Conservation (phyloP, 2,797 vertebrate species). For the Thamnophis elegans region DNA sequence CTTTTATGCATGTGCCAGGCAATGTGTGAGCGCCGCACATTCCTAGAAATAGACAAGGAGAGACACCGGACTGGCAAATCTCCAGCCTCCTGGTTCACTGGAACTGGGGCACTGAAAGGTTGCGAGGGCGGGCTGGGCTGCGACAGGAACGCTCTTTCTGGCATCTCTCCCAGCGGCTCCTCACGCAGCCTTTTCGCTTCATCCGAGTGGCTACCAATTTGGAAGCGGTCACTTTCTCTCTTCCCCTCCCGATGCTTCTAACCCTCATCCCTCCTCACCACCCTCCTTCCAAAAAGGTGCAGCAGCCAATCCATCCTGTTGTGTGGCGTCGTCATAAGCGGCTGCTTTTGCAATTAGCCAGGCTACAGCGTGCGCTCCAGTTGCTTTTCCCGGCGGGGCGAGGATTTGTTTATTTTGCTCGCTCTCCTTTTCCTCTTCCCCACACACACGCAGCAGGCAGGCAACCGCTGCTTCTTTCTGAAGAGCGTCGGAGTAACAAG, state of each 20-base stretch:
- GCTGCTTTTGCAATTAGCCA: not conserved
- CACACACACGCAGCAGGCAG: not conserved
- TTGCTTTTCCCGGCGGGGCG: not conserved
- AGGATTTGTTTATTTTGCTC: not conserved
- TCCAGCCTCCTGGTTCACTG: conserved; percentile 29
- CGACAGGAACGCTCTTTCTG: not conserved
- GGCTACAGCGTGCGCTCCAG: not conserved
- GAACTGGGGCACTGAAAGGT: not conserved
- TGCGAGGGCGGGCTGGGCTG: conserved; percentile 4
- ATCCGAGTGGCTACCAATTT: conserved; percentile 1
- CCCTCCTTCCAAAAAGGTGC: conserved; percentile 10
- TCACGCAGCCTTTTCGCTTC: not conserved
- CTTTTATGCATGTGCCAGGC: conserved; percentile 97
- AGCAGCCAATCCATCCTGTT: conserved; percentile 10
- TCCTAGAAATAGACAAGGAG: conserved; percentile 19
- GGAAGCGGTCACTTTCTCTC: not conserved
- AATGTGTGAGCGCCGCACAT: conserved; percentile 77
- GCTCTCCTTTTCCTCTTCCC: no score
- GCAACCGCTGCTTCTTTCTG: not conserved
- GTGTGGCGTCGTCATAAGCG: conserved; percentile 19
- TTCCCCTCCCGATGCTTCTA: no score
- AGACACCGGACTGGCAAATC: conserved; percentile 54
- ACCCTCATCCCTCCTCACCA: not conserved
- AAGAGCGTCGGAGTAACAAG: not conserved
- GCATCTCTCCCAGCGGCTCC: not conserved